Percentiles rank a stretch among this genome's conserved stretches.
phyloP scores from a whole-genome alignment of 2,113 vertebrate species.

The Danio rerio region DNA sequence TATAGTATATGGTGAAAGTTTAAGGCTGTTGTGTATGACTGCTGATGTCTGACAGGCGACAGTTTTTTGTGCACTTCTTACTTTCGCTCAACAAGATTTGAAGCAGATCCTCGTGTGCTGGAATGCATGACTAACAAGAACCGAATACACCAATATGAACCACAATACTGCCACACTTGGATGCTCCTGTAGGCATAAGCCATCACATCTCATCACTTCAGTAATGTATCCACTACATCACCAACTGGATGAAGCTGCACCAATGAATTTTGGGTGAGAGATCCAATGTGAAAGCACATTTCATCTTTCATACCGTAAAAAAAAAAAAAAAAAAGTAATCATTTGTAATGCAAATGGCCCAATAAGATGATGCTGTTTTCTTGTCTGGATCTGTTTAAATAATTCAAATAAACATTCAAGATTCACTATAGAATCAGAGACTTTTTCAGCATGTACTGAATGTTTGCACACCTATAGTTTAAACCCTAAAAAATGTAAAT shows the following conservation, averaged over 20 bases:
- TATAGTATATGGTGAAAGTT: not conserved
- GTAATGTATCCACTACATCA: not conserved
- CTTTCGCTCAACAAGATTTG: not conserved
- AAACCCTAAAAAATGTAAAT: too few species aligned
- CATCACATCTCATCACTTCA: not conserved
- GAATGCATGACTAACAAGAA: not conserved
- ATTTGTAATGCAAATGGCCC: not conserved
- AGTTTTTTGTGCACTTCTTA: not conserved
- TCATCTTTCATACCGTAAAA: not conserved
- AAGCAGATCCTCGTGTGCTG: not conserved
- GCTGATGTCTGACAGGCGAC: not conserved
- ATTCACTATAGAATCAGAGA: too few species aligned
- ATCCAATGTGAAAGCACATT: not conserved
- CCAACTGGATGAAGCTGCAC: not conserved
- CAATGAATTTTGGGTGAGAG: not conserved
- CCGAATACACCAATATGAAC: not conserved
- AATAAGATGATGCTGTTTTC: not conserved
- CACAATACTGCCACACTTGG: not conserved
- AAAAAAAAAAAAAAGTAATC: not conserved
- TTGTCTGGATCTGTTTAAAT: not conserved
- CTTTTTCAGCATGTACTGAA: too few species aligned
- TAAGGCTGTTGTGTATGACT: not conserved
- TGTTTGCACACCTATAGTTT: too few species aligned
- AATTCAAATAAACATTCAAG: too few species aligned
- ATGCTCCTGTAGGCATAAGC: not conserved